Evolutionary conservation across 1,140 invertebrate species (phyloP), one percentile per base, ranked within the genome.

Genomic region (Penaeus indicus): DNA sequence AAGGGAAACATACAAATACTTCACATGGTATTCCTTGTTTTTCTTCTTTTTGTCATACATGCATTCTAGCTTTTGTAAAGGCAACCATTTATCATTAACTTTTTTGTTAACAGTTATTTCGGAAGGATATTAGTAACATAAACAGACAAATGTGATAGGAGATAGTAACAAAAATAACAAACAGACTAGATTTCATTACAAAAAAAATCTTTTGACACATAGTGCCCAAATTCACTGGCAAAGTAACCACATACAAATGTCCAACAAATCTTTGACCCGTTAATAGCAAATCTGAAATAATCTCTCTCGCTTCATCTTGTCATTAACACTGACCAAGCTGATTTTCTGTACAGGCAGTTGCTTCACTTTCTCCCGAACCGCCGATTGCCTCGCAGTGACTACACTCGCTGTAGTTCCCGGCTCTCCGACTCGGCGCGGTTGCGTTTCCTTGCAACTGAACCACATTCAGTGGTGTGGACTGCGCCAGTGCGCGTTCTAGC

Each of bases 101-200:
- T 80, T 75, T 75, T 75, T 69, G 78, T 80, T 60, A 78, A 54
- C 54, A 54, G 54, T 54, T 54, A 54, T 54, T 54, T 54, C 54
- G 54, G 54, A 54, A 54, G 54, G 54, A 54, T 54, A 54, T 54
- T 54, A 54, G 54, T 54, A 54, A 54, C 54, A 54, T 54, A 79
- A 84, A 88, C 69, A 88, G 60, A 79, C 72, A 86, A 47, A 54
- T 54, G 54, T 86, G 72, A 79, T 63, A 87, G 61, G 85, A 88
- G 82, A 86, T 78, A 84, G 81, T 88, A 88, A 88, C 80, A 88
- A 88, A 87, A 84, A 88, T 88, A 84, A 88, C 87, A 88, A 84
- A 88, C 80, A 60, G 87, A 88, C 87, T 88, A 88, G 87, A 88
- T 88, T 88, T 88, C 87, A 88, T 88, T 88, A 88, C 82, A 84